Conservation (phyloP, 2,113 vertebrate species). For the Elgaria multicarinata region DNA sequence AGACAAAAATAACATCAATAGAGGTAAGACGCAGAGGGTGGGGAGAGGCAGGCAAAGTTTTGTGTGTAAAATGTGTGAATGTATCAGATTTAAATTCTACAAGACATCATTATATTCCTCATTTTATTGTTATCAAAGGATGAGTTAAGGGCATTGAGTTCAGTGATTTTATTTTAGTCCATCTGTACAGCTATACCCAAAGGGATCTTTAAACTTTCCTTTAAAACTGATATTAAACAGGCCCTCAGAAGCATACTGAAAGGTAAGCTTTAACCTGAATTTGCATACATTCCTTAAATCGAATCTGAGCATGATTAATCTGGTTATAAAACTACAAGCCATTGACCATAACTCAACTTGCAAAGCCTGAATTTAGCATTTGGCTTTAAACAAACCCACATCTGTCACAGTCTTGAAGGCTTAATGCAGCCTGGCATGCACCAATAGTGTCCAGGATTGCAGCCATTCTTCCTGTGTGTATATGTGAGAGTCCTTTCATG, state of each 20-base stretch:
- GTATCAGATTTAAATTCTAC: constrained; percentile 32
- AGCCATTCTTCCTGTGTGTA: neutral
- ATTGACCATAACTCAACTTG: neutral
- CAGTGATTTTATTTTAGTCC: constrained; percentile 53
- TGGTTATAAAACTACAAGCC: constrained; percentile 14
- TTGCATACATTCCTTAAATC: constrained; percentile 29
- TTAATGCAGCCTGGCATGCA: neutral
- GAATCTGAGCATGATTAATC: constrained; percentile 19
- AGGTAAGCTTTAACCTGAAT: constrained; percentile 42
- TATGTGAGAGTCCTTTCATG: neutral
- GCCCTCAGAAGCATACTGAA: constrained; percentile 14
- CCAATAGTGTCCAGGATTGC: neutral
- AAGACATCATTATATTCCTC: constrained; percentile 18
- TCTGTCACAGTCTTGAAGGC: neutral
- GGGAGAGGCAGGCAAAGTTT: neutral
- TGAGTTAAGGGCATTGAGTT: constrained; percentile 51
- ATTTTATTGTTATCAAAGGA: constrained; percentile 41
- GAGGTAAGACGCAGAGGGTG: neutral
- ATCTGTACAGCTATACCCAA: constrained; percentile 48
- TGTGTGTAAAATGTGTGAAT: constrained; percentile 12
- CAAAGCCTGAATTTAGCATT: constrained; percentile 7
- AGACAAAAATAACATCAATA: constrained; percentile 34
- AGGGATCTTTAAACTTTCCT: constrained; percentile 63
- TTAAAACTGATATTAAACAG: constrained; percentile 53
- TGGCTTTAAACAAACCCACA: neutral